Evolutionary conservation across 2,888 invertebrate genomes (phyloP).

Genomic region (Mechanitis messenoides): DNA sequence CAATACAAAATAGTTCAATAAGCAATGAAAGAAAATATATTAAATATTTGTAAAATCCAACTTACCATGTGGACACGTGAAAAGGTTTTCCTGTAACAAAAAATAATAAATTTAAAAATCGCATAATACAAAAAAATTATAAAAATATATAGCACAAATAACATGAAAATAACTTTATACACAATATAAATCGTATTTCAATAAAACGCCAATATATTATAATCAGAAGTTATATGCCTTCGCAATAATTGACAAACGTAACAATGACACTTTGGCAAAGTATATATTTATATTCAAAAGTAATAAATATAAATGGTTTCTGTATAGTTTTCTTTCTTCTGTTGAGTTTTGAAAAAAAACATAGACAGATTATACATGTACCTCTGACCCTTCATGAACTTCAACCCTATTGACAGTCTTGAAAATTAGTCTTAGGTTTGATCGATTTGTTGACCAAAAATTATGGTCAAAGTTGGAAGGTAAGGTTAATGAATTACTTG

Average conservation of each 20-base stretch:
- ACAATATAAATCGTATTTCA: conserved; percentile 6
- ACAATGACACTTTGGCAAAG: conserved; percentile 8
- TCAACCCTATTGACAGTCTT: too few species aligned
- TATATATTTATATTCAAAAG: too few species aligned
- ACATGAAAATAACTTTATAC: neutral
- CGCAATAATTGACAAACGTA: conserved; percentile 29
- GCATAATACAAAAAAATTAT: neutral
- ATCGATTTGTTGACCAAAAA: too few species aligned
- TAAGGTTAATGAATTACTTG: too few species aligned
- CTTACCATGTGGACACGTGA: conserved; percentile 85
- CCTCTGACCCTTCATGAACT: too few species aligned
- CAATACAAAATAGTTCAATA: neutral
- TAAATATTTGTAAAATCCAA: conserved; percentile 31
- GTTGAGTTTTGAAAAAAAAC: too few species aligned
- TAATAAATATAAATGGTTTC: too few species aligned
- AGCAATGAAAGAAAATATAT: conserved; percentile 1
- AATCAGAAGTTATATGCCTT: conserved; percentile 10
- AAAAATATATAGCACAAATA: neutral
- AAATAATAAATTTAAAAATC: conserved; percentile 32
- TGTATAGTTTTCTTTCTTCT: too few species aligned
- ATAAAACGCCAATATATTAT: conserved; percentile 20
- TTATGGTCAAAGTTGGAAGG: too few species aligned
- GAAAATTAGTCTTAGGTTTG: too few species aligned
- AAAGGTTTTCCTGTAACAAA: conserved; percentile 80
- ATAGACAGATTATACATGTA: too few species aligned